Evolutionary conservation across 2,797 vertebrate genomes (phyloP), one percentile per base, ranked within the genome.

Genomic region (Lepus oiostolus): DNA sequence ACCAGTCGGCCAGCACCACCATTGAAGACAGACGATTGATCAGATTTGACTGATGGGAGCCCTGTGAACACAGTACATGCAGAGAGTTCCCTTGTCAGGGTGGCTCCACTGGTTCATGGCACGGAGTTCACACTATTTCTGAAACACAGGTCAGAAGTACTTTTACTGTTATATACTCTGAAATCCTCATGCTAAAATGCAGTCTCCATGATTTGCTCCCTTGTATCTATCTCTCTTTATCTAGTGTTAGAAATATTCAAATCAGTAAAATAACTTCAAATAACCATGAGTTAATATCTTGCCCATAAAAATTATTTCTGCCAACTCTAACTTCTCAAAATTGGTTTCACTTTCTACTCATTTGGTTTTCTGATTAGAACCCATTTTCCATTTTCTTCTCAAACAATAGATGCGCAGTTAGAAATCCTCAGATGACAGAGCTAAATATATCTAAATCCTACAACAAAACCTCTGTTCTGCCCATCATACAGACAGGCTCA

Each of bases 31-130:
- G 74, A 75, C 4, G 5, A 85, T n/a, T 90, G 90, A 94, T 91
- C 72, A 72, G 75, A 62, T 68, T 90, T 92, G 90, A 94, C 70
- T 60, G 90, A 85, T 67, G 63, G 79, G 85, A 74, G 47, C 70
- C 12, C 77, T 70, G 26, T 71, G 47, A 80, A 71, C 76, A 47
- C 1, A 80, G 38, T 26, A 65, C 19, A 2, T 35, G 38, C 47
- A 30, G 88, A 91, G 81, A 87, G 50, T 81, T 19, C 47, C 26
- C 63, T 94, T 77, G 62, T 89, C 81, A 87, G 32, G n/a, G 10
- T 26, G 35, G 24, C 47, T 71, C n/a, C 17, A 4, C 11, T 54
- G 88, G 70, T 26, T 50, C 52, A 2, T 42, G 28, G 42, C 91
- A 67, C 74, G 16, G 1, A n/a, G 60, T 75, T 95, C 71, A 90